Percentiles rank a stretch among this genome's conserved stretches.
Evolutionary conservation across 2,888 invertebrate species (phyloP).

Genomic region (Disparrhopalites patrizii): DNA sequence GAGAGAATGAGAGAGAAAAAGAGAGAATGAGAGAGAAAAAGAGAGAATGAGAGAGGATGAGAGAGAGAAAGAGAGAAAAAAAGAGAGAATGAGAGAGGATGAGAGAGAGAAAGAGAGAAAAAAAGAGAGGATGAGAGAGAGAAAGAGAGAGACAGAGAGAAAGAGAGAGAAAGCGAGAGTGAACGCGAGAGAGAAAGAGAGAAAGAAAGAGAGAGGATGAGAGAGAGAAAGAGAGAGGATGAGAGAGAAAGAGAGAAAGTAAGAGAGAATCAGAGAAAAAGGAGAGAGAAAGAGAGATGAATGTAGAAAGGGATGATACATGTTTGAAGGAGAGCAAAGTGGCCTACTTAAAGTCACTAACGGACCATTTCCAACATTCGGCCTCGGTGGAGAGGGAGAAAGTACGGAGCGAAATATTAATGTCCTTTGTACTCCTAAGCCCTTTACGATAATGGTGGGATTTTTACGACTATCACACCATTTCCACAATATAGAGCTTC

Average conservation of each 20-base stretch:
- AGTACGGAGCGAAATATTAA: constrained; percentile 19
- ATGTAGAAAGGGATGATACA: constrained; percentile 15
- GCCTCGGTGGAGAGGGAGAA: constrained; percentile 9
- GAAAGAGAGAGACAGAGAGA: constrained; percentile 8
- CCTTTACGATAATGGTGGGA: constrained; percentile 26
- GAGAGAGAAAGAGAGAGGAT: constrained; percentile 22
- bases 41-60: too few relatives aligned
- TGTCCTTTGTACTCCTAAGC: constrained; percentile 16
- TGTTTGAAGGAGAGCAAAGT: constrained; percentile 13
- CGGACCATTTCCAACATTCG: constrained; percentile 14
- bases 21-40: neutral
- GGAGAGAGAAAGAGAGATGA: constrained; percentile 7
- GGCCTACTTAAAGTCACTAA: constrained; percentile 24
- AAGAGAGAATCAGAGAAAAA: constrained; percentile 24
- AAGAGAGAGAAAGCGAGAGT: constrained; percentile 25
- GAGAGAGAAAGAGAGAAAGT: constrained; percentile 18
- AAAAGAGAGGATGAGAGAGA: neutral
- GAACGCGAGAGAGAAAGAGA: neutral
- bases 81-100: neutral
- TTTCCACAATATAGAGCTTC: constrained; percentile 25
- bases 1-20: neutral
- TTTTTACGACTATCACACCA: constrained; percentile 30
- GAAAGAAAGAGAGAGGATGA: neutral
- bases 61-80: neutral
- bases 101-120: neutral